Base-by-base conservation (phyloP, 2,888 invertebrate species). In the Pyrochroa serraticornis region DNA sequence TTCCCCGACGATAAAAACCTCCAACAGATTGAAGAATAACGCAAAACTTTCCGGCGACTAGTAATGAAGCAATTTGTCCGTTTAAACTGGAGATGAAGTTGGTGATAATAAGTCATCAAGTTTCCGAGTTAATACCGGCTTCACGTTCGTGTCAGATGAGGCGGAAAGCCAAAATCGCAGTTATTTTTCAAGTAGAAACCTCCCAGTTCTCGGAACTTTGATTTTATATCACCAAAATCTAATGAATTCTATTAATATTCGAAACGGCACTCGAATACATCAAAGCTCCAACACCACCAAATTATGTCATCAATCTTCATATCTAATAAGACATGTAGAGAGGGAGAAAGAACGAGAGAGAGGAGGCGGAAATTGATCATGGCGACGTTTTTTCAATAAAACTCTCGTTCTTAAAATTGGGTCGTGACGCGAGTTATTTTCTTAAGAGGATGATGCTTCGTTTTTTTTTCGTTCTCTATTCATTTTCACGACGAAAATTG, bases 91-190 rank as follows among this genome's bases (percentile, higher is more conserved):
- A 22, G 22, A 43, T 32, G 43, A 43, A 43, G 32, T 43, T 43
- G 43, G 43, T 22, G 43, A 43, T 43, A 43, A 43, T 43, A 43
- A 43, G 43, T 43, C 43, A 43, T 43, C 43, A 43, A 43, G 43
- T 31, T 43, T 33, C 43, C 43, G 33, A 43, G 43, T 43, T 33
- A 43, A 3, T 43, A 43, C 32, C 33, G 31, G 30, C 6, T 31
- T 8, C 43, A 43, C 43, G 43, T 43, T 43, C 30, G 9, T 1
- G 43, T 22, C 33, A 43, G 43, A 43, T 43, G 43, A 43, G 33
- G 43, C 33, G 43, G 43, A 43, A 43, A 43, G 32, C 43, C 43
- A 22, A 43, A 43, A 43, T 43, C 33, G 32, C 30, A 8, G 43
- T 43, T 31, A 43, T 43, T 43, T 32, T 43, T 43, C 43, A 43